Evolutionary conservation across 2,888 invertebrate species (phyloP), one percentile per base, ranked within the genome.

Genomic region (Toxonevra muliebris): DNA sequence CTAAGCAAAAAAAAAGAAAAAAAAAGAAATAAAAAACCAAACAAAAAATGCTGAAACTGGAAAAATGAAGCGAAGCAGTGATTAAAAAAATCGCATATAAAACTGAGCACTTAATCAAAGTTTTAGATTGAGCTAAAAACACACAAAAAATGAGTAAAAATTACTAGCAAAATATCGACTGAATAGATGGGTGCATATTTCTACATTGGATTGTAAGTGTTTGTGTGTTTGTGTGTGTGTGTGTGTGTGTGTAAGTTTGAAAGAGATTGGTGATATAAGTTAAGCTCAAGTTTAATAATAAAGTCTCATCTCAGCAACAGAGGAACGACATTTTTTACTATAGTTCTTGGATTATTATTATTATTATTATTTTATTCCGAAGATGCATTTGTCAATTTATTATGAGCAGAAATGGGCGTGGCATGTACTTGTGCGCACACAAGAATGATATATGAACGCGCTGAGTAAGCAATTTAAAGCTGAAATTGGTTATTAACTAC

Each of bases 41-140:
- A n/a, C n/a, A n/a, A n/a, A n/a, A n/a, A n/a, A 48, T 48, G 8
- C 4, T 4, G 15, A 48, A 48, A 48, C 50, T 2, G 15, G 4
- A 48, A 48, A 48, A 48, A 30, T 30, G 30, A 30, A 48, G 15
- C 48, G 48, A 48, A 15, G 48, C 15, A 78, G 78, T 30, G 30
- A 30, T 30, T 30, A 78, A 78, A 78, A 77, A 78, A 76, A 77
- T 76, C 77, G 76, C 77, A 72, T 74, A 76, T 78, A 77, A 74
- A 77, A 77, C 76, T 78, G 78, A 78, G 78, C 77, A 78, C 78
- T 78, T 78, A 78, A 78, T 78, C 78, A 78, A 78, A 78, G 40
- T 30, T 55, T n/a, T 43, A 75, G 69, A 76, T 77, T 77, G 76
- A 76, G 76, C 73, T 73, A 69, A 73, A 73, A 2, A 40, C 19